Base-by-base conservation (phyloP, 1,140 invertebrate genomes). In the Melitaea cinxia region DNA sequence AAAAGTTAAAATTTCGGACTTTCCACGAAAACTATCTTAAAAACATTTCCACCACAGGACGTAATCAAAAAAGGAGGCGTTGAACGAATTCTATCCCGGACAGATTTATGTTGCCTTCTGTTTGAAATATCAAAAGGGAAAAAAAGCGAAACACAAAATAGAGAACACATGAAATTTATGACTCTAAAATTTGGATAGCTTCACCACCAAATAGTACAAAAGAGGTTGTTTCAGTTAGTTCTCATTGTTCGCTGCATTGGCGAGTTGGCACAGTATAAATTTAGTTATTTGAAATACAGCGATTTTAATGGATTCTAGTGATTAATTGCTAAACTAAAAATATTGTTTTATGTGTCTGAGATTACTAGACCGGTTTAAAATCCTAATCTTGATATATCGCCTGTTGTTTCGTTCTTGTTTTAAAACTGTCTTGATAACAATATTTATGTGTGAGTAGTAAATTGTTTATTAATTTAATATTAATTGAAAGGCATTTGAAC, bases 131-230 rank as follows among this genome's bases (percentile, higher is more conserved):
- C 28, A 53, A 52, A 61, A 45, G 15, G 19, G 33, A 7, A 53
- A 52, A 61, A 26, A 52, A 50, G 33, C 47, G 39, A 14, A 28
- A 52, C 58, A 58, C 52, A 65, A 57, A 58, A 65, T 58, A 58
- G 62, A 65, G 37, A 68, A 59, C 66, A 59, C 49, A 54, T 45
- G 54, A 59, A 64, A 68, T 68, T 68, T 68, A 68, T 68, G 66
- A 63, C 59, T 63, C 58, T 68, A 68, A 63, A 68, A 68, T 68
- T 68, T 63, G 66, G 66, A 68, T 68, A 54, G 66, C 66, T 68
- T 21, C 66, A 52, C 54, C 66, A 53, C 59, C 58, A 68, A 68
- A 68, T 49, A 58, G 50, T 37, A 53, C 19, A 68, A 63, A 64
- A 68, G 49, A 28, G 53, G 21, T 52, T 65, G 55, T 65, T 65